Percentiles rank a stretch among this genome's conserved stretches.
Evolutionary conservation across 2,888 invertebrate genomes (phyloP).

Genomic region (Drosophila bunnanda): DNA sequence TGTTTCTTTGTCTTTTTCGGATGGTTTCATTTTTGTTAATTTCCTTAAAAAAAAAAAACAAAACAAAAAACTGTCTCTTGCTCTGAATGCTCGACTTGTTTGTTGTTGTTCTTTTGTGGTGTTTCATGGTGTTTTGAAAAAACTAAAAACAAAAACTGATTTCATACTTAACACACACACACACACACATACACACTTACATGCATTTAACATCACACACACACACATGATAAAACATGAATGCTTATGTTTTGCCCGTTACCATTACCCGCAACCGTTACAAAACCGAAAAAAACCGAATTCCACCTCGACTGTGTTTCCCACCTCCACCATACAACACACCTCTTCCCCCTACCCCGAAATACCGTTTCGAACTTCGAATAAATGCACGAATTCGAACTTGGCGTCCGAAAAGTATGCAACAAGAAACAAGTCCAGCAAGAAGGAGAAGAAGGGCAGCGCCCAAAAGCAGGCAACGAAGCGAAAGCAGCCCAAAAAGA

Average conservation of each 20-base stretch:
- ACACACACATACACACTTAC: slow-evolving; percentile 43
- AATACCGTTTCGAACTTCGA: slow-evolving; percentile 34
- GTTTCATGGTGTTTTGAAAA: slow-evolving; percentile 72
- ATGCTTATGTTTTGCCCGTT: slow-evolving; percentile 72
- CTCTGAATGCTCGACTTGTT: slow-evolving; percentile 79
- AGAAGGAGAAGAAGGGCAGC: slow-evolving; percentile 61
- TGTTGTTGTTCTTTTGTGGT: slow-evolving; percentile 71
- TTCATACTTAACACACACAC: slow-evolving; percentile 65
- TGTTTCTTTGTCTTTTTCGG: slow-evolving; percentile 55
- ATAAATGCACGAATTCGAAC: not conserved
- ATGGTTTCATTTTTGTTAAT: slow-evolving; percentile 63
- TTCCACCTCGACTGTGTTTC: slow-evolving; percentile 32
- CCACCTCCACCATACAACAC: slow-evolving; percentile 25
- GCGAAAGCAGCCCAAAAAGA: slow-evolving; percentile 32
- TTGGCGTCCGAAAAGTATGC: slow-evolving; percentile 65
- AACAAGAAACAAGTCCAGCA: slow-evolving; percentile 70
- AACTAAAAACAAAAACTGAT: slow-evolving; percentile 57
- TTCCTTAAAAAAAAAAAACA: slow-evolving; percentile 4
- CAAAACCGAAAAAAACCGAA: slow-evolving; percentile 28
- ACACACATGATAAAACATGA: slow-evolving; percentile 48
- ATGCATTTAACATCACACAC: slow-evolving; percentile 11
- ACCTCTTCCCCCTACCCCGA: slow-evolving; percentile 5
- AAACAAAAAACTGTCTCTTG: slow-evolving; percentile 52
- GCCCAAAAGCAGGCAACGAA: slow-evolving; percentile 64
- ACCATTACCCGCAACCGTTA: slow-evolving; percentile 35